These are phyloP conservation scores for Aphrophora alni DNA, from an alignment of 2,888 invertebrate species.

Conservation along the genomic window DNA sequence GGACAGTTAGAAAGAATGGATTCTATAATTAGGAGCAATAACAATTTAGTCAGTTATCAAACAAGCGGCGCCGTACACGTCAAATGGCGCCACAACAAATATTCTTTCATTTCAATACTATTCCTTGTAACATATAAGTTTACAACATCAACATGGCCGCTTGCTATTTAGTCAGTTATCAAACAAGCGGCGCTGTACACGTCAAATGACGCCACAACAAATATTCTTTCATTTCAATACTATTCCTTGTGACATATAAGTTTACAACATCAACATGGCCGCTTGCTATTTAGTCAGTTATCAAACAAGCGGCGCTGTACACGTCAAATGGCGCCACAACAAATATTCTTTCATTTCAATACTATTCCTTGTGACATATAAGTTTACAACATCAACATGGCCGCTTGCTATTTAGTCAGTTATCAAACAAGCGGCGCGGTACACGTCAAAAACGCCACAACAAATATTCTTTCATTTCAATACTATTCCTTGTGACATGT, in stretches of 20 bases:
- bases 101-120: neutral
- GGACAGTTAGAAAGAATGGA: neutral
- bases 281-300: neutral
- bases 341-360: neutral
- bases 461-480: neutral
- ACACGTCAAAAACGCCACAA: neutral
- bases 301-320: neutral
- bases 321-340: neutral
- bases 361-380: neutral
- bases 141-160: too few species aligned
- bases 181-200: neutral
- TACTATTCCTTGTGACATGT: neutral
- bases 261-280: too few species aligned
- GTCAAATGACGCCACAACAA: neutral
- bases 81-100: neutral
- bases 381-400: neutral
- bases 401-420: neutral
- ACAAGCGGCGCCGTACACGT: neutral
- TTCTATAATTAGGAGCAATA: conserved; percentile 9
- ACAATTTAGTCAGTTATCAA: neutral
- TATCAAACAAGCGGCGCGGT: neutral
- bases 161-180: neutral
- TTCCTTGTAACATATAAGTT: neutral
- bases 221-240: neutral
- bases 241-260: neutral